Evolutionary conservation across 2,888 invertebrate species (phyloP).

Genomic region (Eupithecia centaureata): DNA sequence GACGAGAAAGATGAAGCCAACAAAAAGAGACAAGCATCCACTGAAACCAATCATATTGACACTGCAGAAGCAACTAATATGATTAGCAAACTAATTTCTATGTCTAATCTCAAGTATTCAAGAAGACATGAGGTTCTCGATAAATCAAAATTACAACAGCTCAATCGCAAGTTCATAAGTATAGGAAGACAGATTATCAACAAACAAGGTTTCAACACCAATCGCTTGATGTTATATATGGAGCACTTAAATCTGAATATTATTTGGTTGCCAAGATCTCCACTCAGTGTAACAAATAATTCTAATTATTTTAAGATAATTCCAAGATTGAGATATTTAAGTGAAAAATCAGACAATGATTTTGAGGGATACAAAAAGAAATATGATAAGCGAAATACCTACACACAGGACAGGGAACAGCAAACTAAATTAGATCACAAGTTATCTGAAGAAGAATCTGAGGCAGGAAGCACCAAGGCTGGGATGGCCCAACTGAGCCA

Average conservation of each 20-base stretch:
- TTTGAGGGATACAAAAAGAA: slow-evolving; percentile 47
- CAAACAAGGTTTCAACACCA: slow-evolving; percentile 60
- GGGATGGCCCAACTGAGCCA: not conserved
- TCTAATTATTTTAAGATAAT: slow-evolving; percentile 60
- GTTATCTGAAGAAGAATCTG: not conserved
- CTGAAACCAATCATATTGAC: not conserved
- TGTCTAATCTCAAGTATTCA: slow-evolving; percentile 14
- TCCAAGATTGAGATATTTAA: slow-evolving; percentile 51
- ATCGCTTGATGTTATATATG: slow-evolving; percentile 67
- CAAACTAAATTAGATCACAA: not conserved
- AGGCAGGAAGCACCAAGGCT: not conserved
- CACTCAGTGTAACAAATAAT: slow-evolving; percentile 43
- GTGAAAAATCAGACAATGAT: slow-evolving; percentile 41
- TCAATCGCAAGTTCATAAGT: slow-evolving; percentile 72
- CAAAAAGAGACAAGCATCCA: slow-evolving; percentile 8
- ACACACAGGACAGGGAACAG: not conserved
- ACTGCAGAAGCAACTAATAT: slow-evolving; percentile 10
- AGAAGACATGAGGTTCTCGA: slow-evolving; percentile 20
- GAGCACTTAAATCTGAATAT: slow-evolving; percentile 68
- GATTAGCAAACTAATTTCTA: slow-evolving; percentile 13
- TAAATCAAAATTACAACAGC: slow-evolving; percentile 44
- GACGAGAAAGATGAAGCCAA: slow-evolving; percentile 42
- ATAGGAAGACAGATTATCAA: slow-evolving; percentile 71
- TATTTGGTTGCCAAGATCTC: slow-evolving; percentile 56
- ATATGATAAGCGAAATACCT: slow-evolving; percentile 23